Conservation (phyloP, 2,888 invertebrate species). For the Flabesymbios commensalis region DNA sequence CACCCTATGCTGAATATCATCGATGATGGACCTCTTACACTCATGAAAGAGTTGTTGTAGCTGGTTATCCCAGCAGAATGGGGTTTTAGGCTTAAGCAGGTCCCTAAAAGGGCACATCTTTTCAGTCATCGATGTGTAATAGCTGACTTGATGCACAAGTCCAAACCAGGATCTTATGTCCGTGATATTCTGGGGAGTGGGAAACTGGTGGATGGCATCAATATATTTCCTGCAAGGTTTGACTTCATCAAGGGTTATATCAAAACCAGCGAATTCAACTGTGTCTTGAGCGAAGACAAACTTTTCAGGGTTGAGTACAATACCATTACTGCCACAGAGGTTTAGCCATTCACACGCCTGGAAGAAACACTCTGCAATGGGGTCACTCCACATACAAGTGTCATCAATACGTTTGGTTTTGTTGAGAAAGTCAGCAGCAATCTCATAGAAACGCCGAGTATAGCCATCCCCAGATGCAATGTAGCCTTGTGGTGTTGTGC, state of each 20-base stretch:
- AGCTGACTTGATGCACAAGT: conserved; percentile 38
- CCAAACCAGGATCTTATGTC: conserved; percentile 40
- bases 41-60: conserved; percentile 15
- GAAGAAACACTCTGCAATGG: too few species aligned
- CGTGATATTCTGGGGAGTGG: conserved; percentile 33
- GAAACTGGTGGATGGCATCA: conserved; percentile 35
- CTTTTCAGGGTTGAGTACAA: conserved; percentile 41
- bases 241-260: conserved; percentile 28
- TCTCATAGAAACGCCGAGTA: too few species aligned
- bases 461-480: too few species aligned
- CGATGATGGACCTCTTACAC: conserved; percentile 13
- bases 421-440: too few species aligned
- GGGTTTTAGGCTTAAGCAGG: conserved; percentile 34
- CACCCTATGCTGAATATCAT: conserved; percentile 30
- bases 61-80: conserved; percentile 31
- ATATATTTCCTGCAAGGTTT: conserved; percentile 35
- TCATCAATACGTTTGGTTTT: too few species aligned
- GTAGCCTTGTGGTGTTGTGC: conserved; percentile 27
- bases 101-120: conserved; percentile 36
- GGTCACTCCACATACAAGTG: too few species aligned
- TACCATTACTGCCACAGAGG: conserved; percentile 24
- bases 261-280: conserved; percentile 39
- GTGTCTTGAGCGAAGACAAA: too few species aligned
- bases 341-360: conserved; percentile 22
- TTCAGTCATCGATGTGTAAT: conserved; percentile 38